Base-by-base conservation (phyloP, 2,113 vertebrate species). In the Potamarius usumacintae region DNA sequence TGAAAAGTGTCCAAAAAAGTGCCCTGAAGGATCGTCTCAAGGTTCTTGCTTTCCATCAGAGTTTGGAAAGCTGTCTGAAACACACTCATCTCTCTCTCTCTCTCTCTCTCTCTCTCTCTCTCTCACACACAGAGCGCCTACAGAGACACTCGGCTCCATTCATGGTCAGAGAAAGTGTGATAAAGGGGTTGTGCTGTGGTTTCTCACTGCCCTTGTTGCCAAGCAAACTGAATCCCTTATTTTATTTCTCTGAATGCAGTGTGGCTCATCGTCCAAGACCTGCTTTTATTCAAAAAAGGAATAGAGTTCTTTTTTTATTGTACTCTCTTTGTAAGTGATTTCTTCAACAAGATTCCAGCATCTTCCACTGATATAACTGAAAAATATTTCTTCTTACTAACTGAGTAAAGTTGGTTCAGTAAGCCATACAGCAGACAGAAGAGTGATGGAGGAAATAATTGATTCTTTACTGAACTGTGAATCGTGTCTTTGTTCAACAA, bases 31-130 rank as follows among this genome's bases (percentile, higher is more conserved):
- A 30, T 5, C 62, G 17, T n/a, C 53, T 82, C 65, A 87, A 87
- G 53, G 79, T 71, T 74, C 48, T 25, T 74, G 34, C 86, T 52
- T 81, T 87, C 79, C 53, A 87, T 87, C 86, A 82, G 67, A 87
- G 55, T 60, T 72, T 82, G 82, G 69, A 74, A 74, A 27, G 79
- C n/a, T 87, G 79, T 74, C 86, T 82, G 79, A 82, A 34, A 87
- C 67, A 48, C 50, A 22, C 76, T 69, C 76, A 4, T 58, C 85
- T 42, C 42, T 42, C 42, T 42, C 42, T 42, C 42, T 42, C 42
- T 42, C 34, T 42, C 34, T 42, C 48, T 25, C 62, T 67, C 85
- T 12, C 53, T 30, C 55, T 82, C 85, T 50, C 63, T 42, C 85
- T 58, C 62, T 55, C 76, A 80, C 85, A 55, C 62, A 71, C 85